phyloP scores from a whole-genome alignment of 2,797 vertebrate species.

The Petrocephalus sullivani region DNA sequence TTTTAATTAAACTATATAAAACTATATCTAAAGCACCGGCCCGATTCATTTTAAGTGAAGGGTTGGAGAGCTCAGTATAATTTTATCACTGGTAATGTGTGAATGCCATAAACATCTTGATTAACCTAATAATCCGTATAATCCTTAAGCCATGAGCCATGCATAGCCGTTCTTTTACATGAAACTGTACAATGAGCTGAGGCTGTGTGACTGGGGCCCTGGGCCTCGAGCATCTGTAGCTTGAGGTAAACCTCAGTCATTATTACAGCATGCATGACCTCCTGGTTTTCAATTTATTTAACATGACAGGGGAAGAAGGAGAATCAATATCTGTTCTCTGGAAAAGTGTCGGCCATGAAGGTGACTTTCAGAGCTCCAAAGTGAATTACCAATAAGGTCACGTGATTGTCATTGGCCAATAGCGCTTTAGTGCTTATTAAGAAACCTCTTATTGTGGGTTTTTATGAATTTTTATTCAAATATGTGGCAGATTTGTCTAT shows the following conservation, averaged over 20 bases:
- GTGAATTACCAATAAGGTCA: background rate
- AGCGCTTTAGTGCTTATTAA: background rate
- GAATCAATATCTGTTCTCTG: background rate
- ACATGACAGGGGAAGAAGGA: background rate
- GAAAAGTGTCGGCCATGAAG: background rate
- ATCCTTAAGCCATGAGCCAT: background rate
- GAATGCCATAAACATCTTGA: background rate
- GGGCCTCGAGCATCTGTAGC: background rate
- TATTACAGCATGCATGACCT: background rate
- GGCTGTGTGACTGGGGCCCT: background rate
- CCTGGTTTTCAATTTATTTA: background rate
- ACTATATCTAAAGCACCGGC: background rate
- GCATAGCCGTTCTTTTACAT: background rate
- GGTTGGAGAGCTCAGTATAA: background rate
- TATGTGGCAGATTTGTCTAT: background rate
- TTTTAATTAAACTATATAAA: background rate
- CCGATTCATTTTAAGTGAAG: background rate
- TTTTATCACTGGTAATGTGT: background rate
- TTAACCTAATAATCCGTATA: background rate
- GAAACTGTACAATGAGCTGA: background rate
- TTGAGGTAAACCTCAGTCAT: background rate
- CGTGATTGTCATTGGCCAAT: background rate
- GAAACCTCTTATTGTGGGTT: background rate
- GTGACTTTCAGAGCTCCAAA: slow-evolving; percentile 10
- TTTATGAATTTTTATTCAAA: background rate